Evolutionary conservation across 2,113 vertebrate genomes (phyloP).

Genomic region (Sula dactylatra): DNA sequence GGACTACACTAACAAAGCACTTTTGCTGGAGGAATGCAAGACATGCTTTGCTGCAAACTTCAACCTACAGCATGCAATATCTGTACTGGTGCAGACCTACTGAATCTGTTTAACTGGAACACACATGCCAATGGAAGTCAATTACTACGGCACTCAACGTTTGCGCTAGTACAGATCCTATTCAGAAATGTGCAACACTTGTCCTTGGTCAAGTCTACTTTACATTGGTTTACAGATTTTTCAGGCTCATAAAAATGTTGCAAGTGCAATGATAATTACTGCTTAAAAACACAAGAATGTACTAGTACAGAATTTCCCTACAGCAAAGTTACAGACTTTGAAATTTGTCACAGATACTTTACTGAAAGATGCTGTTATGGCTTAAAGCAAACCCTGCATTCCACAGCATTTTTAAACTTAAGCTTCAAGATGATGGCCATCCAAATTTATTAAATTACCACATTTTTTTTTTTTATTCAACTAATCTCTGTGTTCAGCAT

Average conservation of each 20-base stretch:
- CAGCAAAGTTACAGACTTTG: neutral
- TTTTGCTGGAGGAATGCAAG: constrained; percentile 64
- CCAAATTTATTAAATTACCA: neutral
- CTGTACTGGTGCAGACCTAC: constrained; percentile 50
- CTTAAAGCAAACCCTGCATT: neutral
- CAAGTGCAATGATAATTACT: neutral
- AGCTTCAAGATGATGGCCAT: neutral
- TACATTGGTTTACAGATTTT: neutral
- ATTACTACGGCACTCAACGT: neutral
- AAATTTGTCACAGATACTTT: neutral
- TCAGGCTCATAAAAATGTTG: neutral
- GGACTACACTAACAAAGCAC: constrained; percentile 59
- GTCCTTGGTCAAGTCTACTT: neutral
- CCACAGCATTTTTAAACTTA: neutral
- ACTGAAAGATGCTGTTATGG: neutral
- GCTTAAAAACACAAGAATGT: neutral
- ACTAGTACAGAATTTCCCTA: neutral
- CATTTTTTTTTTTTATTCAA: neutral
- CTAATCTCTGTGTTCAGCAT: neutral
- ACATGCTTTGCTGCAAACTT: constrained; percentile 72
- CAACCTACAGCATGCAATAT: constrained; percentile 66
- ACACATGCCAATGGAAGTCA: constrained; percentile 32
- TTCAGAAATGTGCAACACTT: neutral
- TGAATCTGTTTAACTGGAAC: neutral
- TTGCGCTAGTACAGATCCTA: constrained; percentile 32